These are phyloP conservation scores for Hydrolagus colliei DNA, from an alignment of 2,797 vertebrate genomes.

Conservation along the genomic window DNA sequence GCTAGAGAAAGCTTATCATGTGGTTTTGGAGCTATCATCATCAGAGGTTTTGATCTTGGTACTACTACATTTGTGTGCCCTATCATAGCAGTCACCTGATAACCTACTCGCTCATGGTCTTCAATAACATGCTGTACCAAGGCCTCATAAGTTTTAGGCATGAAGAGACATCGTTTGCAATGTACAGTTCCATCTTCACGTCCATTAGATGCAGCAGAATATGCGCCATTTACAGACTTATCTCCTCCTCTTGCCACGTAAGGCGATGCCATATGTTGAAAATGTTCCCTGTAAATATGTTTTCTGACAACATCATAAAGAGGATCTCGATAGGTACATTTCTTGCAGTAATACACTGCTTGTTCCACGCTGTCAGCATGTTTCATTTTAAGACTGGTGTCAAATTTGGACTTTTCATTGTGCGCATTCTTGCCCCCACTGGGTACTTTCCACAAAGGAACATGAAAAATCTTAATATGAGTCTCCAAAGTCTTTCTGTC, in stretches of 20 bases:
- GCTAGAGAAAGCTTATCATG: slow-evolving; percentile 84
- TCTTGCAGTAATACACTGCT: slow-evolving; percentile 99
- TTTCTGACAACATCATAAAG: slow-evolving; percentile 96
- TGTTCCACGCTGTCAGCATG: slow-evolving; percentile 86
- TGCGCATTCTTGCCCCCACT: slow-evolving; percentile 69
- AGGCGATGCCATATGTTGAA: slow-evolving; percentile 92
- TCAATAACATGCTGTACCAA: slow-evolving; percentile 97
- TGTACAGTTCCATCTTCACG: slow-evolving; percentile 80
- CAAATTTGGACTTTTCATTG: slow-evolving; percentile 77
- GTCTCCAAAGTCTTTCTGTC: slow-evolving; percentile 98
- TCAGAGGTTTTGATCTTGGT: slow-evolving; percentile 81
- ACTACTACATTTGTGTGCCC: slow-evolving; percentile 96
- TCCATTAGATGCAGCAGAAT: slow-evolving; percentile 56
- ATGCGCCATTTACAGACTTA: slow-evolving; percentile 71
- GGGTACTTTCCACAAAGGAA: slow-evolving; percentile 74
- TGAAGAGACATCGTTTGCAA: slow-evolving; percentile 96
- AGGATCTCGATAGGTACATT: slow-evolving; percentile 98
- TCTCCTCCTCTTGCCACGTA: slow-evolving; percentile 88
- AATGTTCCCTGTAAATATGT: slow-evolving; percentile 99
- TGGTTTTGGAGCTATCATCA: slow-evolving; percentile 81
- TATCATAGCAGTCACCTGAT: slow-evolving; percentile 98
- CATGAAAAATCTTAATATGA: slow-evolving; percentile 97
- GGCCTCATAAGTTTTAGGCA: slow-evolving; percentile 91
- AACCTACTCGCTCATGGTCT: slow-evolving; percentile 93
- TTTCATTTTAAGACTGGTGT: slow-evolving; percentile 73